Evolutionary conservation across 2,113 vertebrate genomes (phyloP).

Genomic region (Lota lota): DNA sequence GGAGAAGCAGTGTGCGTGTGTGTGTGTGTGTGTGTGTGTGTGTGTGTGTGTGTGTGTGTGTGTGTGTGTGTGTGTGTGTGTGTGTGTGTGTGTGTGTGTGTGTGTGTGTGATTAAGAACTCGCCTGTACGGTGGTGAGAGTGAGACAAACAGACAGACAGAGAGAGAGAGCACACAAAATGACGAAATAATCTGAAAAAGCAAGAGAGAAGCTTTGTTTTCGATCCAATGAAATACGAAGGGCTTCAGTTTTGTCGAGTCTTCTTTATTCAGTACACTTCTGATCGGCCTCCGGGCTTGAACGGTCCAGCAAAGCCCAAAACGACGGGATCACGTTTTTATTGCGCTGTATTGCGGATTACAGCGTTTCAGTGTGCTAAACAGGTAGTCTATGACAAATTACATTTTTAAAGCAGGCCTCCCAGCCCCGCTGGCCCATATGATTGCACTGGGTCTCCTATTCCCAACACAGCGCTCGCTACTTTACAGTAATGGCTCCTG

Average conservation of each 20-base stretch:
- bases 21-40: not conserved
- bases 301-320: too few relatives aligned
- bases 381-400: conserved; percentile 51
- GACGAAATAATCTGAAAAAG: too few relatives aligned
- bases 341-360: conserved; percentile 35
- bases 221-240: too few relatives aligned
- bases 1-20: not conserved
- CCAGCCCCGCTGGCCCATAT: conserved; percentile 14
- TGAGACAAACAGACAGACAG: too few relatives aligned
- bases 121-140: too few relatives aligned
- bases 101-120: not conserved
- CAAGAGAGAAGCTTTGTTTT: too few relatives aligned
- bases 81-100: not conserved
- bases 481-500: conserved; percentile 35
- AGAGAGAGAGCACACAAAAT: too few relatives aligned
- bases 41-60: not conserved
- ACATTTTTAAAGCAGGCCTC: conserved; percentile 31
- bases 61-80: not conserved
- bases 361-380: conserved; percentile 27
- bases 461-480: conserved; percentile 20
- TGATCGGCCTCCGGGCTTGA: too few relatives aligned
- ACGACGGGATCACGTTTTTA: not conserved
- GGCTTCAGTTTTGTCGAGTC: too few relatives aligned
- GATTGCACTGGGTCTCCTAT: conserved; percentile 27
- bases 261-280: too few relatives aligned